Evolutionary conservation across 2,888 invertebrate species (phyloP), one percentile per base, ranked within the genome.

Genomic region (Odontomyia ornata): DNA sequence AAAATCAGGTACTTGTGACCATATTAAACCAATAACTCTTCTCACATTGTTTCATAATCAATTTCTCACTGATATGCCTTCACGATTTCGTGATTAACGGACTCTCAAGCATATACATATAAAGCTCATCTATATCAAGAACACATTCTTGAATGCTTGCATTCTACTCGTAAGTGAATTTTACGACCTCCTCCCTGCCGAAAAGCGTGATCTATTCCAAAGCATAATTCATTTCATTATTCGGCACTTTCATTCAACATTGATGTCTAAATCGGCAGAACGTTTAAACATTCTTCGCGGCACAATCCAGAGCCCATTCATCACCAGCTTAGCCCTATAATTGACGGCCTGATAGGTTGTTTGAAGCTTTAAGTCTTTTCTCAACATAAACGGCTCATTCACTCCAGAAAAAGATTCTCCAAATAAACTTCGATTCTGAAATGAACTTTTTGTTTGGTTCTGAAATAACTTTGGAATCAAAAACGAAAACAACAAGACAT

Each of bases 1-100:
- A 36, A 36, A 36, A 36, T 3, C 9, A 36, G 36, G 9, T 36
- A 36, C 36, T 36, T 36, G 36, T 36, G 36, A 9, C 36, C 9
- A 9, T 3, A 36, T 5, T 36, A 5, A 9, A 36, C 9, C 9
- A 9, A 36, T 36, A 36, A 9, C 36, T 36, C 36, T 36, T 36
- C 36, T 36, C 5, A 5, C 9, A 36, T 36, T 36, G 36, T 36
- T 36, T 36, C 36, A 52, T 52, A 52, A 52, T 52, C 52, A 52
- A 52, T 52, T 52, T 52, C 18, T 15, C 21, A 23, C 7, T 1
- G 28, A 64, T 64, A 64, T 30, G 30, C 23, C 1, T 28, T 64
- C 64, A 64, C 30, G 28, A 30, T 27, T 64, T 64, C 64, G 64
- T 64, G 64, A 64, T 64, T 64, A 64, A 64, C 64, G 64, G 64